phyloP scores from a whole-genome alignment of 2,113 vertebrate genomes.

The Sylvietta virens region DNA sequence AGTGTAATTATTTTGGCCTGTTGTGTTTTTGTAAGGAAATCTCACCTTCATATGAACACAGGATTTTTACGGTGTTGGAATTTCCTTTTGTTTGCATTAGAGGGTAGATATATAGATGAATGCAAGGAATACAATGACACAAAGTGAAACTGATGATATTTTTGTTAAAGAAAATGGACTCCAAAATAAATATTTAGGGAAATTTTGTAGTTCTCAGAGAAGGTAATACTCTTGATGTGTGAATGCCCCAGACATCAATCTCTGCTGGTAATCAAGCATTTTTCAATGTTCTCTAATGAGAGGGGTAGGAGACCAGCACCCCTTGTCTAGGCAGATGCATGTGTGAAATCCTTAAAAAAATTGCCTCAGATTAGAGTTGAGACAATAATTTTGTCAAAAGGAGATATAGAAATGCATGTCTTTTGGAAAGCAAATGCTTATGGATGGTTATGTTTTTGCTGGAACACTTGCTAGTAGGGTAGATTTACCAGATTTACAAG shows the following conservation, averaged over 20 bases:
- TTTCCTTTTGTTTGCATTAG: not conserved
- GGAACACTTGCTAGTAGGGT: not conserved
- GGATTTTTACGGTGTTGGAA: not conserved
- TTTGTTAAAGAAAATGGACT: not conserved
- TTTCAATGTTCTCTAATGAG: not conserved
- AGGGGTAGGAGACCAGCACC: not conserved
- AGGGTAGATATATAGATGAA: not conserved
- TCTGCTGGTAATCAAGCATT: not conserved
- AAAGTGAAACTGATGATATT: not conserved
- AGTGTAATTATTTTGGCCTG: not conserved
- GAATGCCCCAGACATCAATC: not conserved
- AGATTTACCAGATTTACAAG: slow-evolving; percentile 4
- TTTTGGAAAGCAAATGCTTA: not conserved
- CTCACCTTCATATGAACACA: not conserved
- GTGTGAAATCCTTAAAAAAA: not conserved
- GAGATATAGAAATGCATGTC: not conserved
- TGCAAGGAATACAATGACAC: not conserved
- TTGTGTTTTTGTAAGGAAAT: not conserved
- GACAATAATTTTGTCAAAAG: not conserved
- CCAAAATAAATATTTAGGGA: not conserved
- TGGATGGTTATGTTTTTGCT: not conserved
- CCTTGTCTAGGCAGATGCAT: not conserved
- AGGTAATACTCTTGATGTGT: not conserved
- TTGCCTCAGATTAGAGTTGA: not conserved
- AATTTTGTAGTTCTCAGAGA: not conserved